Conservation (phyloP, 1,140 invertebrate genomes). For the Drosophila cardini region DNA sequence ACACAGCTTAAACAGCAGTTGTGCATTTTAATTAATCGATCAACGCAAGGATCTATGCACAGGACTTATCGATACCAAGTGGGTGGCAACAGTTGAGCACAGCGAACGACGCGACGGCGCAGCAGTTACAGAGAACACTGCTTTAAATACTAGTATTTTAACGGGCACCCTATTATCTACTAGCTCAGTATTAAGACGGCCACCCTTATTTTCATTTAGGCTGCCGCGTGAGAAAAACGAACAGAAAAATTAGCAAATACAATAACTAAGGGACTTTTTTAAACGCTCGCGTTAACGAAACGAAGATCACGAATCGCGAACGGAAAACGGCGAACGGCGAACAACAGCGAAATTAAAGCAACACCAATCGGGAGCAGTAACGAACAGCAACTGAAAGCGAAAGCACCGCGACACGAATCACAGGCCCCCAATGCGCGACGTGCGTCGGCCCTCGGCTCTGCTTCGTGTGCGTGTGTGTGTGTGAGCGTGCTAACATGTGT, state of each 20-base stretch:
- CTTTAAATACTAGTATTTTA: no score
- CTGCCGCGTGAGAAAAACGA: constrained; percentile 2
- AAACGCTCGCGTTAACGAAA: not conserved
- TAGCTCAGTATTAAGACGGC: no score
- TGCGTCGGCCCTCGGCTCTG: constrained; percentile 60
- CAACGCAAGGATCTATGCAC: not conserved
- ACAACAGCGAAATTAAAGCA: constrained; percentile 57
- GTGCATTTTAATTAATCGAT: no score
- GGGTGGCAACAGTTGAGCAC: not conserved
- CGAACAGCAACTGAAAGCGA: constrained; percentile 83
- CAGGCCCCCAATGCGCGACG: constrained; percentile 56
- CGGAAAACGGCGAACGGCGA: constrained; percentile 39
- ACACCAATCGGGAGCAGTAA: constrained; percentile 77
- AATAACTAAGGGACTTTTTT: no score
- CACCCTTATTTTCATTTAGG: not conserved
- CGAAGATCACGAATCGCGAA: constrained; percentile 27
- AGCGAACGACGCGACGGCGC: no score
- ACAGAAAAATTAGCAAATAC: not conserved
- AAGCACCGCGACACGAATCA: constrained; percentile 63
- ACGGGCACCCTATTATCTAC: no score
- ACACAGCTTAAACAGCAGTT: not conserved
- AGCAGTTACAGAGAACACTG: no score
- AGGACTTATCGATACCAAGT: constrained; percentile 31
- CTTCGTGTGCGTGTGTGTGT: constrained; percentile 12
- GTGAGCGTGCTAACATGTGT: not conserved